phyloP scores from a whole-genome alignment of 2,113 vertebrate genomes.

The Girardinichthys multiradiatus region DNA sequence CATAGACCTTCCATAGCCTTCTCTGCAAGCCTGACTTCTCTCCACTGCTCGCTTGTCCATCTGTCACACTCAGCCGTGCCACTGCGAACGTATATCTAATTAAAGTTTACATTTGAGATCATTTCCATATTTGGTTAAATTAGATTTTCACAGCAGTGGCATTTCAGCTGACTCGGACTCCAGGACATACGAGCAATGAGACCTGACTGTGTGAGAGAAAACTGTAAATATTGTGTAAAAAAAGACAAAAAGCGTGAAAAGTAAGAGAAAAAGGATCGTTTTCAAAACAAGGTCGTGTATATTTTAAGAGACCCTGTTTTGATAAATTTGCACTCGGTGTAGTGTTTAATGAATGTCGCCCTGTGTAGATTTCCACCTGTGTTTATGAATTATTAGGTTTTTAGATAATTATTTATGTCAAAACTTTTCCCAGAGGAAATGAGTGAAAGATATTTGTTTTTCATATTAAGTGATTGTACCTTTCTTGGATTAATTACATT shows the following conservation, averaged over 20 bases:
- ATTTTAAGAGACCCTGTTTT: slow-evolving; percentile 90
- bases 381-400: slow-evolving; percentile 92
- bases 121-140: slow-evolving; percentile 14
- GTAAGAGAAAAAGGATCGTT: slow-evolving; percentile 56
- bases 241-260: slow-evolving; percentile 33
- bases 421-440: slow-evolving; percentile 87
- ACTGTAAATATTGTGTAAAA: slow-evolving; percentile 92
- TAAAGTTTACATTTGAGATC: neutral
- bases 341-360: slow-evolving; percentile 96
- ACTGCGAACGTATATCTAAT: neutral
- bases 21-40: slow-evolving; percentile 58
- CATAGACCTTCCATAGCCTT: slow-evolving; percentile 75
- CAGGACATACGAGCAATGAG: slow-evolving; percentile 55
- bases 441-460: slow-evolving; percentile 82
- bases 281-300: slow-evolving; percentile 92
- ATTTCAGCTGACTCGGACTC: slow-evolving; percentile 53
- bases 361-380: slow-evolving; percentile 92
- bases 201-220: slow-evolving; percentile 90
- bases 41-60: slow-evolving; percentile 48
- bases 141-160: slow-evolving; percentile 28
- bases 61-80: slow-evolving; percentile 40
- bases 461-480: slow-evolving; percentile 90
- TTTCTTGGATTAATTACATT: slow-evolving; percentile 85
- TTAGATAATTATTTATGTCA: slow-evolving; percentile 99
- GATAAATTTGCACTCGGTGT: slow-evolving; percentile 96